A percentile compares a stretch with the other conserved stretches of the same genome.
Conservation (phyloP, 2,113 vertebrate species). For the Vulpes ferrilata region DNA sequence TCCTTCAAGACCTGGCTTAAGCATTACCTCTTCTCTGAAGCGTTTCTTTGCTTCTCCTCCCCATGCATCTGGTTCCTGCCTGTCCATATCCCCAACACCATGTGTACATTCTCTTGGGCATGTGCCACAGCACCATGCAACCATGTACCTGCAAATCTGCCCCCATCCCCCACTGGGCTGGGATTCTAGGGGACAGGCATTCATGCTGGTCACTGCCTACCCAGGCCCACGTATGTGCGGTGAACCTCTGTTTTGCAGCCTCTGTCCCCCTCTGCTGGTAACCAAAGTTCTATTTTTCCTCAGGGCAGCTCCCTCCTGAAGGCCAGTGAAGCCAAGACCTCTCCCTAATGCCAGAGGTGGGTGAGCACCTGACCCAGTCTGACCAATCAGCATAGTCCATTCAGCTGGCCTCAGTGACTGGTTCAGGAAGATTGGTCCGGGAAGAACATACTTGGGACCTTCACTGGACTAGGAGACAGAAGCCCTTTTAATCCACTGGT, state of each 20-base stretch:
- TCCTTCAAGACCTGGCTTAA: neutral
- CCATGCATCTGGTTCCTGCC: neutral
- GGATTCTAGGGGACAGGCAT: neutral
- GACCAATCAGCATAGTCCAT: neutral
- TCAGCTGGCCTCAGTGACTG: neutral
- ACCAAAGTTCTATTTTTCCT: neutral
- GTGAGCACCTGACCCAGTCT: neutral
- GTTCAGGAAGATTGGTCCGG: neutral
- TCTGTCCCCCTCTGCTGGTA: neutral
- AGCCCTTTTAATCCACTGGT: neutral
- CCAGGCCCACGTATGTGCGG: neutral
- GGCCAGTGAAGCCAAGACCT: neutral
- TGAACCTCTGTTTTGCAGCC: neutral
- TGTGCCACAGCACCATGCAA: accelerated
- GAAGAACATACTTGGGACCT: neutral
- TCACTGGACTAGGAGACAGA: neutral
- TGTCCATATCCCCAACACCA: accelerated
- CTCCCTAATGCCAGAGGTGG: neutral
- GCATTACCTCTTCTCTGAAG: neutral
- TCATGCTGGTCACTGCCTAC: neutral
- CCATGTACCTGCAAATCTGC: neutral
- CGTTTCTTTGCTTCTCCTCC: neutral
- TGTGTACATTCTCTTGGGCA: neutral
- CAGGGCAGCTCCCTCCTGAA: neutral
- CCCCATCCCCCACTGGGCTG: neutral